Evolutionary conservation across 2,888 invertebrate species (phyloP).

Genomic region (Deroplatys truncata): DNA sequence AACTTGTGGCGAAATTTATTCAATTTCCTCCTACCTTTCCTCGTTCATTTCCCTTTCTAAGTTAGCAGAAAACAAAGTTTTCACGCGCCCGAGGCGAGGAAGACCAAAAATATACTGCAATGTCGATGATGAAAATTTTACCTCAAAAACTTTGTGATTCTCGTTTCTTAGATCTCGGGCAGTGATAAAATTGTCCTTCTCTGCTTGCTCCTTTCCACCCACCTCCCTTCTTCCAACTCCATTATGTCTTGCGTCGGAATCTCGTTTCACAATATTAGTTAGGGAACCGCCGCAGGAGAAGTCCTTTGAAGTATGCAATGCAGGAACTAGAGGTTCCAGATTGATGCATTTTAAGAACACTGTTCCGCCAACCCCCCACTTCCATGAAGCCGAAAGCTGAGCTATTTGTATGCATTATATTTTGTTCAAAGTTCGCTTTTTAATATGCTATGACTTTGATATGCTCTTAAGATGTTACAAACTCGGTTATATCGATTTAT

Average conservation of each 20-base stretch:
- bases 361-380: not conserved
- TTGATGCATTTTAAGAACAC: not conserved
- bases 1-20: not conserved
- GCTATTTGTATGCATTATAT: not conserved
- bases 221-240: not conserved
- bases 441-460: not conserved
- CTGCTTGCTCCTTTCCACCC: not conserved
- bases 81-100: not conserved
- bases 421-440: not conserved
- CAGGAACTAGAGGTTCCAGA: not conserved
- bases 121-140: not conserved
- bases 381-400: not conserved
- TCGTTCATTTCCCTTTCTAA: not conserved
- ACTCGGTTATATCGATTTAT: not conserved
- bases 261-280: conserved; percentile 9
- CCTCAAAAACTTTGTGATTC: conserved; percentile 12
- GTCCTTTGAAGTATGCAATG: conserved; percentile 1
- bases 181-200: conserved; percentile 7
- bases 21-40: not conserved
- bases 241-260: conserved; percentile 1
- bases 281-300: conserved; percentile 2
- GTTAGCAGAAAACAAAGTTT: conserved; percentile 14
- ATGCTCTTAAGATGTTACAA: not conserved
- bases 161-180: conserved; percentile 1
- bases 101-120: not conserved